phyloP scores from a whole-genome alignment of 2,113 vertebrate species.

The Scolopax mira region DNA sequence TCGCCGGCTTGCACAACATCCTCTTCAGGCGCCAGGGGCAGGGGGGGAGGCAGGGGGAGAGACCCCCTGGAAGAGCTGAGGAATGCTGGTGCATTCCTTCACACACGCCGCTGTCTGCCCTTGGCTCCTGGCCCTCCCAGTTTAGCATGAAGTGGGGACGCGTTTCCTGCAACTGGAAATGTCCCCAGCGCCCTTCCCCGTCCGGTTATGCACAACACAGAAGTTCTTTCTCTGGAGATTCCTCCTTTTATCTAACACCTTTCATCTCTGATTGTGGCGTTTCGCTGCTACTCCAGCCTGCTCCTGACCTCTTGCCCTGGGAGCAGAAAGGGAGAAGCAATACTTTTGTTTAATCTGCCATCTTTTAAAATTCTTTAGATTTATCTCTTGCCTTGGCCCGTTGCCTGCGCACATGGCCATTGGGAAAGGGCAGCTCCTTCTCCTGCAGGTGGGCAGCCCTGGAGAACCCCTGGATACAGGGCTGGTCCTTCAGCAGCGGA shows the following conservation, averaged over 20 bases:
- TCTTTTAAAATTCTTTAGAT: conserved; percentile 11
- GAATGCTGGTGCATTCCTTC: conserved; percentile 18
- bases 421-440: neutral
- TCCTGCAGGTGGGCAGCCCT: neutral
- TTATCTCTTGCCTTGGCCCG: neutral
- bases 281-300: neutral
- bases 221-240: neutral
- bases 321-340: conserved; percentile 1
- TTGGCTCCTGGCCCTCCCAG: neutral
- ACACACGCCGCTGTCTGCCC: neutral
- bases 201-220: neutral
- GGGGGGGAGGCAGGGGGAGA: neutral
- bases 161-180: neutral
- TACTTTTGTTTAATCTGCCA: conserved; percentile 3
- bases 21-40: neutral
- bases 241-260: neutral
- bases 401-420: neutral
- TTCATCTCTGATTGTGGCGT: neutral
- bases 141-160: neutral
- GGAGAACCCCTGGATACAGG: neutral
- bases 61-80: neutral
- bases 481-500: neutral
- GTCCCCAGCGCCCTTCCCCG: neutral
- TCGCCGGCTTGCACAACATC: neutral
- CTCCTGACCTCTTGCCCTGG: neutral